Evolutionary conservation across 1,140 invertebrate species (phyloP).

Genomic region (Drosophila ananassae): DNA sequence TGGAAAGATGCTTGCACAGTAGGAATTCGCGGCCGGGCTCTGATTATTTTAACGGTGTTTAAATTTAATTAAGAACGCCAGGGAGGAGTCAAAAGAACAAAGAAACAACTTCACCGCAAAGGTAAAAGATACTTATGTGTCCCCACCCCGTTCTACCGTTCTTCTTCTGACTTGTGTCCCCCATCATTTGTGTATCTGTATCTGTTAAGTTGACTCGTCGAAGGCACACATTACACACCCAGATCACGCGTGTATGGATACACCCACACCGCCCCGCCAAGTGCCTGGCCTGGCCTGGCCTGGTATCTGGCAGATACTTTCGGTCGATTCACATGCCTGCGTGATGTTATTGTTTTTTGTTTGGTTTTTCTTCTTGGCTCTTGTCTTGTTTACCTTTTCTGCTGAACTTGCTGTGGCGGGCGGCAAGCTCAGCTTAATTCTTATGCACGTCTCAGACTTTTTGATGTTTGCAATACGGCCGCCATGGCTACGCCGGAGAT

Average conservation of each 20-base stretch:
- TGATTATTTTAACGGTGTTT: conserved; percentile 72
- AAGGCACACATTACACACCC: conserved; percentile 61
- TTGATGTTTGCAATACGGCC: conserved; percentile 32
- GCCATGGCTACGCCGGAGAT: conserved; percentile 38
- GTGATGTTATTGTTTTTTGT: conserved; percentile 16
- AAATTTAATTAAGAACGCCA: conserved; percentile 63
- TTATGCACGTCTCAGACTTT: conserved; percentile 60
- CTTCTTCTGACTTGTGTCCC: conserved; percentile 6
- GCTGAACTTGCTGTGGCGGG: conserved; percentile 43
- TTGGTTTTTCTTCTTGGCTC: conserved; percentile 35
- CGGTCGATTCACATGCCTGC: conserved; percentile 9
- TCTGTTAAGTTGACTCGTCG: conserved; percentile 44
- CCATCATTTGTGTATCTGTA: conserved; percentile 44
- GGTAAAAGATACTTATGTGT: conserved; percentile 47
- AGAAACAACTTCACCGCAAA: conserved; percentile 42
- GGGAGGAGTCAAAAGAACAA: conserved; percentile 44
- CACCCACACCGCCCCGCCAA: conserved; percentile 55
- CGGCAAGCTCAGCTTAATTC: conserved; percentile 65
- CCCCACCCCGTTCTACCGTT: conserved; percentile 8
- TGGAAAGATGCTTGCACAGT: conserved; percentile 37
- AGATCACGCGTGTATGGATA: conserved; percentile 62
- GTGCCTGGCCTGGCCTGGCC: conserved; percentile 8
- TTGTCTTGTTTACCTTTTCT: conserved; percentile 55
- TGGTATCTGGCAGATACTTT: conserved; percentile 54
- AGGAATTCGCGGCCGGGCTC: conserved; percentile 54